These are phyloP conservation scores for Alentia gelatinosa DNA, from an alignment of 2,888 invertebrate genomes.

Conservation along the genomic window DNA sequence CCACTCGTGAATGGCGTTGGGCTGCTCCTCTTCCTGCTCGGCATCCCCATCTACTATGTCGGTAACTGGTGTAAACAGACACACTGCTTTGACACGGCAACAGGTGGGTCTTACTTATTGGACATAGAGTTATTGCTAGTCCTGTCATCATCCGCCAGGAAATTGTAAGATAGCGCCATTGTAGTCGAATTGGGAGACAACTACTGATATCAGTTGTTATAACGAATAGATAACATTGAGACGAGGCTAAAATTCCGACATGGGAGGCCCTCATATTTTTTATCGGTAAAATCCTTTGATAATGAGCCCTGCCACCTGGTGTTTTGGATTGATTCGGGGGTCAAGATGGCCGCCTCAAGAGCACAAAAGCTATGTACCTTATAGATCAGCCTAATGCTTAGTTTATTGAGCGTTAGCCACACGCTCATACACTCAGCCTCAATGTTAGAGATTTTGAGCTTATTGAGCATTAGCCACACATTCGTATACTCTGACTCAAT, in stretches of 20 bases:
- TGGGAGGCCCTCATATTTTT: neutral
- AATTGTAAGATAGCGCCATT: neutral
- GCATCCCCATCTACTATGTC: constrained; percentile 72
- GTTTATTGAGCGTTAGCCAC: too few relatives aligned
- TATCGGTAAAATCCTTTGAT: too few relatives aligned
- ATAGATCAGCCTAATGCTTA: too few relatives aligned
- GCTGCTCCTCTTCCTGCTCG: constrained; percentile 68
- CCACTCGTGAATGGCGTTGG: constrained; percentile 73
- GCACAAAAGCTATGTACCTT: too few relatives aligned
- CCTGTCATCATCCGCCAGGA: neutral
- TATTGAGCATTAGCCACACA: too few relatives aligned
- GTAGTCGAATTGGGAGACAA: neutral
- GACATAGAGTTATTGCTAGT: neutral
- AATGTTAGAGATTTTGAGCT: too few relatives aligned
- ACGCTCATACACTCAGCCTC: too few relatives aligned
- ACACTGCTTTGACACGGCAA: neutral
- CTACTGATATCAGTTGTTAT: neutral
- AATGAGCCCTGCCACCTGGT: too few relatives aligned
- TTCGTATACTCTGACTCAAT: too few relatives aligned
- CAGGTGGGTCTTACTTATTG: neutral
- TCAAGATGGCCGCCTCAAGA: too few relatives aligned
- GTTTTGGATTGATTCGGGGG: too few relatives aligned
- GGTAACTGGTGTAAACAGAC: constrained; percentile 58
- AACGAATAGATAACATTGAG: neutral
- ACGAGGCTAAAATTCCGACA: neutral